Base-by-base conservation (phyloP, 2,113 vertebrate species). In the Chloropsis cyanopogon region DNA sequence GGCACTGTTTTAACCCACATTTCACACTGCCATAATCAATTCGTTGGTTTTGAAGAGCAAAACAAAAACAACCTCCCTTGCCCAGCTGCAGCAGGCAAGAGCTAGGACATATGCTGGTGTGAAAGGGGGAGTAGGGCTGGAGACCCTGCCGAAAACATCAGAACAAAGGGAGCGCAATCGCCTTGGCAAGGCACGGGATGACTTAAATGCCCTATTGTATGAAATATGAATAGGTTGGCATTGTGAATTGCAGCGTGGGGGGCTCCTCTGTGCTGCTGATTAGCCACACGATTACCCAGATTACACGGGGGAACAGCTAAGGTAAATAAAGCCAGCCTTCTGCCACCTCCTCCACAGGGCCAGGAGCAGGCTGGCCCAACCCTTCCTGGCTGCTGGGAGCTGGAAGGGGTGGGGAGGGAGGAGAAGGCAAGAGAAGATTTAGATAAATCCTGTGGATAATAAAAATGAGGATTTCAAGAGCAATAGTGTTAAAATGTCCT, bases 241-340 rank as follows among this genome's bases (percentile, higher is more conserved):
- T 98, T 99, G 98, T 99, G 98, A 95, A 88, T 96, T 95, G 22
- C 97, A 49, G 97, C 88, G 91, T 97, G 97, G 97, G 98, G 97
- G 97, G 97, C 97, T 98, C 98, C 97, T 97, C 92, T 23, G 96
- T 94, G 92, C 98, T 97, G 96, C 98, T 94, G 98, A 99, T 99
- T 99, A 99, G 98, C 98, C 98, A 98, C 98, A 98, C 98, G 98
- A 99, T 99, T 99, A 99, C 99, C 97, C 99, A 98, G 98, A 99
- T 99, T 99, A 99, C 99, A 99, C 71, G 97, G 98, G 97, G 98
- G 98, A 98, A 96, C 96, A 96, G 84, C 96, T 90, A 98, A 99
- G 98, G 99, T 99, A 99, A 99, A 99, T 98, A 99, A 98, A 98
- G 97, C 96, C 97, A 95, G 97, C 99, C 99, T 99, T 99, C 99